Conservation (phyloP, 2,113 vertebrate genomes). For the Hippocampus abdominalis region DNA sequence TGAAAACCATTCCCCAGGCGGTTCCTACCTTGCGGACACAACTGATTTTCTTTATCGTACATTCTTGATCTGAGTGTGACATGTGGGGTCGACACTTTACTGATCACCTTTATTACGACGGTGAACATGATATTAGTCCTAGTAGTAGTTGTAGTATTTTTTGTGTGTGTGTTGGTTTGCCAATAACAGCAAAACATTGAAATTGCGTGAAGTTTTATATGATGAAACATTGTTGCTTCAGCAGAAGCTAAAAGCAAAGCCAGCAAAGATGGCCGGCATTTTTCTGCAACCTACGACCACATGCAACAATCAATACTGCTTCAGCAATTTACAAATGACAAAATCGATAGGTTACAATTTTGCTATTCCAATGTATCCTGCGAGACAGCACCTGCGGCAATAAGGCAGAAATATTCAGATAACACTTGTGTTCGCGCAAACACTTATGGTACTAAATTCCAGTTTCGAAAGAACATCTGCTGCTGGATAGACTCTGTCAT, state of each 20-base stretch:
- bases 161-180: too few species aligned
- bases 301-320: neutral
- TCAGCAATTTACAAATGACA: neutral
- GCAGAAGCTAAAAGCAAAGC: neutral
- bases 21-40: too few species aligned
- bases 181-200: too few species aligned
- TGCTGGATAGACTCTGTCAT: neutral
- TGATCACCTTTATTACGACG: too few species aligned
- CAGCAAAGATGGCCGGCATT: neutral
- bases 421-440: neutral
- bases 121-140: too few species aligned
- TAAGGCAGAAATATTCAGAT: neutral
- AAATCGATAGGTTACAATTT: neutral
- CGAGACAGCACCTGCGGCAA: neutral
- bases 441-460: neutral
- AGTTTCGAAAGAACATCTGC: neutral
- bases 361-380: neutral
- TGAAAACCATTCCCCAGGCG: too few species aligned
- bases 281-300: neutral
- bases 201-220: neutral
- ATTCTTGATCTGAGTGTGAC: too few species aligned
- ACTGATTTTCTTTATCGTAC: too few species aligned
- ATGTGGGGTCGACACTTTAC: too few species aligned
- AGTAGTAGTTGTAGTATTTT: too few species aligned
- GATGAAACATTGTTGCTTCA: neutral